A percentile compares a stretch with the other conserved stretches of the same genome.
phyloP scores from a whole-genome alignment of 2,113 vertebrate species.

The Clarias batrachus region DNA sequence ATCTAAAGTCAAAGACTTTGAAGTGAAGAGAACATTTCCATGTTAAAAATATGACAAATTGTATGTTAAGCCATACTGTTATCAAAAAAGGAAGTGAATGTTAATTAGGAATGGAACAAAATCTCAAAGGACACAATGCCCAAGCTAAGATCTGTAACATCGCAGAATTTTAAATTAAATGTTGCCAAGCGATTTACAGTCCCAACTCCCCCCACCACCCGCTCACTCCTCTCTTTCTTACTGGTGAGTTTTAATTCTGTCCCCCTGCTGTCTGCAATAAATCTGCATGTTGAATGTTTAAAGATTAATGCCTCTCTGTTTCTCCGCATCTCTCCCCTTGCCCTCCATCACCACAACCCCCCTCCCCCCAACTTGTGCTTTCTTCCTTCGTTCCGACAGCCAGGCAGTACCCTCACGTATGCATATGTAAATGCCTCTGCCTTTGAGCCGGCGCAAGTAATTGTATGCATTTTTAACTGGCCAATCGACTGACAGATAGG shows the following conservation, averaged over 20 bases:
- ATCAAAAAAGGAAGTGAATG: not conserved
- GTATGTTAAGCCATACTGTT: not conserved
- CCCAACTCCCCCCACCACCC: not conserved
- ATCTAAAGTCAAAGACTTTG: not conserved
- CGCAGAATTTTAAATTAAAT: conserved; percentile 44
- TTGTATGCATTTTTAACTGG: conserved; percentile 69
- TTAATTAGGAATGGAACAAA: conserved; percentile 24
- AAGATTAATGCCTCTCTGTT: conserved; percentile 63
- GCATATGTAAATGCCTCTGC: conserved; percentile 62
- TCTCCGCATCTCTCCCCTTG: conserved; percentile 43
- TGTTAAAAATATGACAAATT: not conserved
- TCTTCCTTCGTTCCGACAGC: conserved; percentile 50
- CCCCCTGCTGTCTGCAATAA: conserved; percentile 58
- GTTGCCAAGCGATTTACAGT: conserved; percentile 42
- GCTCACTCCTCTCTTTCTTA: conserved; percentile 35
- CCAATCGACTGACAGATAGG: conserved; percentile 65
- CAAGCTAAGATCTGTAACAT: conserved; percentile 42
- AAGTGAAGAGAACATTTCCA: not conserved
- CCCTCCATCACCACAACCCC: conserved; percentile 33
- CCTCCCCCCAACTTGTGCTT: conserved; percentile 38
- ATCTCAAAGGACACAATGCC: conserved; percentile 29
- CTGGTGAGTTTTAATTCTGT: conserved; percentile 56
- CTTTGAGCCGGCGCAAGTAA: conserved; percentile 60
- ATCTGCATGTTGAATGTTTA: conserved; percentile 67
- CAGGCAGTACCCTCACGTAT: conserved; percentile 62